phyloP scores from a whole-genome alignment of 2,113 vertebrate genomes.

The Tragelaphus imberbis region DNA sequence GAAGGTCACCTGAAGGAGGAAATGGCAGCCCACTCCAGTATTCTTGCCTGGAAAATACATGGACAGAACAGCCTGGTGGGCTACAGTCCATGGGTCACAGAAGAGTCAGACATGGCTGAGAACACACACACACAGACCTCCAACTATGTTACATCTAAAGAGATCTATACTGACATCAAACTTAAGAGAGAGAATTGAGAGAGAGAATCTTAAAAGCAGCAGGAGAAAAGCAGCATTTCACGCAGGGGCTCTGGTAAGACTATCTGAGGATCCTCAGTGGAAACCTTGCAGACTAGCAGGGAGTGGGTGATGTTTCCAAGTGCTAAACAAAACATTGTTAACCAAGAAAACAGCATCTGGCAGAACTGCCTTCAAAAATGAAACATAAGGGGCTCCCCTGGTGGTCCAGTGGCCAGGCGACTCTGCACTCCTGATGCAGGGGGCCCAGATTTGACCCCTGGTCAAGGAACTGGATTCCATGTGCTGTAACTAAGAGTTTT shows the following conservation, averaged over 20 bases:
- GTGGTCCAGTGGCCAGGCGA: neutral
- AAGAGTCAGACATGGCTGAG: neutral
- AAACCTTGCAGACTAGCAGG: neutral
- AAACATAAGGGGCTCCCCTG: neutral
- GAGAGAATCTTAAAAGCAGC: neutral
- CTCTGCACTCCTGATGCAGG: neutral
- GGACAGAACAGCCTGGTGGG: neutral
- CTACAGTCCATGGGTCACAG: neutral
- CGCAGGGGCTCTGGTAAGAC: neutral
- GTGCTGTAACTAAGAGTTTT: neutral
- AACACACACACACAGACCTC: neutral
- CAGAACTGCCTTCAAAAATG: neutral
- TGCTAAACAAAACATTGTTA: neutral
- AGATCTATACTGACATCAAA: neutral
- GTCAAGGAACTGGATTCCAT: neutral
- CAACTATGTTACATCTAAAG: neutral
- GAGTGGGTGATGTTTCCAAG: neutral
- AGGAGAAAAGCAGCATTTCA: neutral
- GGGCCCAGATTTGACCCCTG: neutral
- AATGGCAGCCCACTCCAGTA: neutral
- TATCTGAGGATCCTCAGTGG: neutral
- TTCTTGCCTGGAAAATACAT: neutral
- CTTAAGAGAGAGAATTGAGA: no score
- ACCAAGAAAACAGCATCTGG: neutral
- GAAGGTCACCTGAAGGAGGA: neutral